Base-by-base conservation (phyloP, 2,888 invertebrate genomes). In the Caenorhabditis japonica region DNA sequence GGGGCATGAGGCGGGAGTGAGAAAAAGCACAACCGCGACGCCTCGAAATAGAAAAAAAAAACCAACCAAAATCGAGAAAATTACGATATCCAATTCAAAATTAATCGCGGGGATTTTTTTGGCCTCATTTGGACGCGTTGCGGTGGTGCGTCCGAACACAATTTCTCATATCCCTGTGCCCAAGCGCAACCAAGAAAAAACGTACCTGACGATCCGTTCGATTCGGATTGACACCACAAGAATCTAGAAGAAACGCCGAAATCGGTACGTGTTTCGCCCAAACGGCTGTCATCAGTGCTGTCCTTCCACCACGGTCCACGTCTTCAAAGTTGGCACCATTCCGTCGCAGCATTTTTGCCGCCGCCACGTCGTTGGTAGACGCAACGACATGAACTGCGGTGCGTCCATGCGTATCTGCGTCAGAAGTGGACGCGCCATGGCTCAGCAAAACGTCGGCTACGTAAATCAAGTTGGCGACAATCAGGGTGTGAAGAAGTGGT, bases 401-500 rank as follows among this genome's bases (percentile, higher is more conserved):
- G 15, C 88, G 77, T 15, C 90, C 90, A 81, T 88, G 90, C 76
- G 88, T 88, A 82, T 90, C 90, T 0, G 88, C 88, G 76, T 89
- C 88, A 51, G 88, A 87, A 10, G 89, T 88, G 78, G 89, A 88
- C 5, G 90, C 90, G 19, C 89, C 88, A 75, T 86, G 88, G 56
- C 88, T 85, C 23, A 90, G 84, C 38, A 90, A 85, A 17, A 89
- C 93, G 64, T 93, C 90, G 0, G 96, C 96, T 85, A 95, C 95
- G 75, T 93, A 92, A 83, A 77, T 73, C 21, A 73, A 76, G 21
- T 56, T 59, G 38, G 69, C 43, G 21, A 76, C 74, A 19, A 80
- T 69, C 3, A 82, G 60, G 12, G 74, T 61, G 55, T 80, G 80
- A 27, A 79, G 52, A 8, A 82, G 69, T 2, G 82, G 79, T 19